A percentile compares a stretch with the other conserved stretches of the same genome.
phyloP scores from a whole-genome alignment of 2,797 vertebrate species.

The Gephyroberyx darwinii region DNA sequence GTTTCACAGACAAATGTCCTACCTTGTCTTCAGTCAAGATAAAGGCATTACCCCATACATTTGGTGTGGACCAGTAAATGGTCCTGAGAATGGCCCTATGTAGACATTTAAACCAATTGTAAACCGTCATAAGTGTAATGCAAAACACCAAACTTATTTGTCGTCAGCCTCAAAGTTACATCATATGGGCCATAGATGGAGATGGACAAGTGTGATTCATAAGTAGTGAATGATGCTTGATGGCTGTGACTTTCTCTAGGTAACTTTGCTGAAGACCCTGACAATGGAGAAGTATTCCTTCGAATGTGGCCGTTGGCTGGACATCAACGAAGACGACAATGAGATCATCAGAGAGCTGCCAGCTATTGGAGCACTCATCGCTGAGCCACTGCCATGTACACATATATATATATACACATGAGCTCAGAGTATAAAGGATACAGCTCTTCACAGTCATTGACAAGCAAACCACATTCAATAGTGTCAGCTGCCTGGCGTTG shows the following conservation, averaged over 20 bases:
- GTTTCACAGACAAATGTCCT: neutral
- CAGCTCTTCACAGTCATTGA: neutral
- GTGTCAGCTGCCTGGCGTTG: neutral
- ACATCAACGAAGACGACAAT: constrained; percentile 95
- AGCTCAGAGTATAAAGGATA: no score
- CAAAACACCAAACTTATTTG: neutral
- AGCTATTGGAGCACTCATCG: constrained; percentile 83
- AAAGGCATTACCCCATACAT: neutral
- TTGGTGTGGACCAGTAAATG: neutral
- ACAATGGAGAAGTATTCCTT: constrained; percentile 94
- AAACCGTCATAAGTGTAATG: neutral
- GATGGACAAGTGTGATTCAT: neutral
- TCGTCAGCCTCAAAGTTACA: neutral
- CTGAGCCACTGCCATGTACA: constrained; percentile 88
- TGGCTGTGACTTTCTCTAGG: constrained; percentile 73
- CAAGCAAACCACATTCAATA: neutral
- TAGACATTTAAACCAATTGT: neutral
- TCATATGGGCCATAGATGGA: neutral
- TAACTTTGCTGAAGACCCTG: constrained; percentile 91
- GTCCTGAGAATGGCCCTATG: neutral
- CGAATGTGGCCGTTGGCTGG: constrained; percentile 93
- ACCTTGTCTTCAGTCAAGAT: neutral
- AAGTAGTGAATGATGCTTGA: neutral
- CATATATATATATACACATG: no score
- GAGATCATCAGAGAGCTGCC: constrained; percentile 93